Conservation (phyloP, 2,888 invertebrate genomes). For the Caenorhabditis drosophilae region DNA sequence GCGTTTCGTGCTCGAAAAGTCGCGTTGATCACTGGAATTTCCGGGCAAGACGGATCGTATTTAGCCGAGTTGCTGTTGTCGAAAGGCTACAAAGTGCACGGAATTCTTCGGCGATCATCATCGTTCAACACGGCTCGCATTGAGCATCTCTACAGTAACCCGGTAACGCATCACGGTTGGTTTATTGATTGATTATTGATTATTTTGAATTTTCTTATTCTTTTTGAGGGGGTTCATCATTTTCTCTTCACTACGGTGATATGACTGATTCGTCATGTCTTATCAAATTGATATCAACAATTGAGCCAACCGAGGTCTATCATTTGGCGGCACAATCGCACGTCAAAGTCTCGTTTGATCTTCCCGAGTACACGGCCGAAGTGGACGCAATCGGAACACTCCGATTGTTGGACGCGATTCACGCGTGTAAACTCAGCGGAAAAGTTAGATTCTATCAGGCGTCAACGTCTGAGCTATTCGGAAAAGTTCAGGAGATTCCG, state of each 20-base stretch:
- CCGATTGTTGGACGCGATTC: constrained; percentile 86
- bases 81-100: constrained; percentile 90
- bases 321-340: constrained; percentile 98
- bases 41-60: constrained; percentile 99
- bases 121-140: constrained; percentile 92
- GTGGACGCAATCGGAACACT: constrained; percentile 94
- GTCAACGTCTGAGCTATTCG: constrained; percentile 91
- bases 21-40: constrained; percentile 93
- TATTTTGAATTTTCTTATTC: neutral
- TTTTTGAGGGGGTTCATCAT: constrained; percentile 74
- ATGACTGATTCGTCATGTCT: constrained; percentile 96
- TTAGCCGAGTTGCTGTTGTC: constrained; percentile 88
- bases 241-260: constrained; percentile 93
- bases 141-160: constrained; percentile 91
- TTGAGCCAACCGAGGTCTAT: constrained; percentile 90
- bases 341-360: constrained; percentile 91
- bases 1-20: constrained; percentile 72
- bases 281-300: constrained; percentile 82
- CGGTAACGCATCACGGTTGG: constrained; percentile 79
- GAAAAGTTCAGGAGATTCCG: constrained; percentile 88
- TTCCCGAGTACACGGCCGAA: constrained; percentile 98
- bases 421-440: constrained; percentile 84
- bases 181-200: neutral
- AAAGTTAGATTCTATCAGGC: constrained; percentile 84
- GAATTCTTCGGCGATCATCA: constrained; percentile 82